These are phyloP conservation scores for Calameuta pallipes DNA, from an alignment of 2,888 invertebrate species.

Conservation along the genomic window DNA sequence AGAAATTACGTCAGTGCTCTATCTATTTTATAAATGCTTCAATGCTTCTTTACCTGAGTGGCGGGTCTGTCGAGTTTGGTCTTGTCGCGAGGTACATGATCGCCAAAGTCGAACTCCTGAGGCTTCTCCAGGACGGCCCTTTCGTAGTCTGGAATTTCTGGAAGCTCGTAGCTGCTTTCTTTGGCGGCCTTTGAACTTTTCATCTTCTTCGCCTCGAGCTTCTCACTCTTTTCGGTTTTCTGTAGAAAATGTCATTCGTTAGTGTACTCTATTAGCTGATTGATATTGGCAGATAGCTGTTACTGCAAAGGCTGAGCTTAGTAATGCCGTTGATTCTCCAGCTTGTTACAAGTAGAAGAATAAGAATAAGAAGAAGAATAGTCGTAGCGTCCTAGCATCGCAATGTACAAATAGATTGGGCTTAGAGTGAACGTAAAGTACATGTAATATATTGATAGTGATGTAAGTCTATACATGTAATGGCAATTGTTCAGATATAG, in stretches of 20 bases:
- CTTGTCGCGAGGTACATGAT: conserved; percentile 54
- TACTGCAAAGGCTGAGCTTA: neutral
- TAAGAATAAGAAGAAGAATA: neutral
- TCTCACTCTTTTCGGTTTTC: conserved; percentile 61
- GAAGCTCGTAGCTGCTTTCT: conserved; percentile 58
- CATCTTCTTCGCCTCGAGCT: conserved; percentile 53
- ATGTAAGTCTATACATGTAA: neutral
- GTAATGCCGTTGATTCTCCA: neutral
- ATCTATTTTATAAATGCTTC: neutral
- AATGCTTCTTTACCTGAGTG: conserved; percentile 47
- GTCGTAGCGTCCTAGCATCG: neutral
- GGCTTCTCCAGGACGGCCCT: conserved; percentile 76
- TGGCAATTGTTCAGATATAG: neutral
- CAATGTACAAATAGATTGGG: neutral
- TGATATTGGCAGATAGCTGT: neutral
- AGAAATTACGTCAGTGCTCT: conserved; percentile 23
- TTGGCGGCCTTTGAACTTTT: conserved; percentile 54
- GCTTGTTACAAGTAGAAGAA: neutral
- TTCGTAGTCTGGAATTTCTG: conserved; percentile 75
- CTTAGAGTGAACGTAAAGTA: neutral
- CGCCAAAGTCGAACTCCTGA: conserved; percentile 61
- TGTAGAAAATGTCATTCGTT: conserved; percentile 26
- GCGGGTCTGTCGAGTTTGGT: conserved; percentile 60
- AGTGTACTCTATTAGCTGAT: neutral
- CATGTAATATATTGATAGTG: neutral